These are phyloP conservation scores for Tapirus indicus DNA, from an alignment of 2,797 vertebrate species.

Conservation along the genomic window DNA sequence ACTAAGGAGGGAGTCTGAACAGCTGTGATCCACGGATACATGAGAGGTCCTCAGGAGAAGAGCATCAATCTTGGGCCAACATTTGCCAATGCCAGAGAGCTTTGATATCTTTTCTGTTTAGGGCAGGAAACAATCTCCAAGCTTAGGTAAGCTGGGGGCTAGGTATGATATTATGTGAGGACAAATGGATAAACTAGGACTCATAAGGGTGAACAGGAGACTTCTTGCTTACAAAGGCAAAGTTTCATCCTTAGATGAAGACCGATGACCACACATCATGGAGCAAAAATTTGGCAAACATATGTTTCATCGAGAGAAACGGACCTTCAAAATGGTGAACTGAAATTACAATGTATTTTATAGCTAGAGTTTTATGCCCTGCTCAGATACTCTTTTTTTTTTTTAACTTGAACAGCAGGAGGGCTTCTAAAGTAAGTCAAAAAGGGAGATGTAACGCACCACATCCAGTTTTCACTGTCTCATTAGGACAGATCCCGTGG, in stretches of 20 bases:
- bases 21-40: neutral
- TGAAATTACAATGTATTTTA: neutral
- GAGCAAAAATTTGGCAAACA: neutral
- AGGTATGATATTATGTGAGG: neutral
- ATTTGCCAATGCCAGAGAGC: neutral
- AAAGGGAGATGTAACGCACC: conserved; percentile 53
- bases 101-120: conserved; percentile 22
- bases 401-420: conserved; percentile 38
- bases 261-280: neutral
- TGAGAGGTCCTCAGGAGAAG: neutral
- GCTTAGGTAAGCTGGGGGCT: neutral
- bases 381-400: neutral
- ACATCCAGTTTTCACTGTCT: conserved; percentile 53
- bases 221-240: neutral
- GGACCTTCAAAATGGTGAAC: neutral
- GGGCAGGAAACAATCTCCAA: neutral
- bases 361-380: neutral
- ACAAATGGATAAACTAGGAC: neutral
- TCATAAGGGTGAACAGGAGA: neutral
- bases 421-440: conserved; percentile 50
- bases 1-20: neutral
- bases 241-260: neutral
- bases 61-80: neutral
- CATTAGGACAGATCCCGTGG: conserved; percentile 48
- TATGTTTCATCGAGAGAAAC: conserved; percentile 40